phyloP scores from a whole-genome alignment of 2,797 vertebrate species.

The Lagorchestes hirsutus region DNA sequence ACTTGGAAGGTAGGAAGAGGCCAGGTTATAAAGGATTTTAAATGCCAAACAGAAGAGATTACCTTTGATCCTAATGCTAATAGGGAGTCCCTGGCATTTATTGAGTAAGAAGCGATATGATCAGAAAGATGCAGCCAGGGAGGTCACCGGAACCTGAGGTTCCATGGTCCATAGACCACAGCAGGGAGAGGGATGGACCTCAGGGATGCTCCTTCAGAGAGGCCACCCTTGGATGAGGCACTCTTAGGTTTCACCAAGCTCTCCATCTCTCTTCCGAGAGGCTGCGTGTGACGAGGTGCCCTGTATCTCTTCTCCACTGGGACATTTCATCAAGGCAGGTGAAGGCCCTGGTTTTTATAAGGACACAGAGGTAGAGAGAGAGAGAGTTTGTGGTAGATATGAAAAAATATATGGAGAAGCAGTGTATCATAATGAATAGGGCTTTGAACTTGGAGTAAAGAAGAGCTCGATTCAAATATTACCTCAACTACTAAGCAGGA shows the following conservation, averaged over 20 bases:
- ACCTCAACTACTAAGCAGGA: neutral
- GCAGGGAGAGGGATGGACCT: neutral
- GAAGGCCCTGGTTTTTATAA: neutral
- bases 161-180: neutral
- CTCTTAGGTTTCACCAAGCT: neutral
- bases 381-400: neutral
- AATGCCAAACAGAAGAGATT: neutral
- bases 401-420: neutral
- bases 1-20: neutral
- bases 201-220: neutral
- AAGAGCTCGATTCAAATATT: neutral
- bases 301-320: neutral
- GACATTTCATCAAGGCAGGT: neutral
- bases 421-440: neutral
- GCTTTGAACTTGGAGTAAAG: neutral
- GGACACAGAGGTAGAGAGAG: neutral
- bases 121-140: neutral
- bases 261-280: neutral
- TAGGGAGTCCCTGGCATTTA: neutral
- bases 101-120: neutral
- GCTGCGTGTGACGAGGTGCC: neutral
- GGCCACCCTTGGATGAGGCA: neutral
- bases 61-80: neutral
- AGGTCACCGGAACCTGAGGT: neutral
- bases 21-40: neutral